Evolutionary conservation across 2,797 vertebrate genomes (phyloP), one percentile per base, ranked within the genome.

Genomic region (Tauraco hartlaubi): DNA sequence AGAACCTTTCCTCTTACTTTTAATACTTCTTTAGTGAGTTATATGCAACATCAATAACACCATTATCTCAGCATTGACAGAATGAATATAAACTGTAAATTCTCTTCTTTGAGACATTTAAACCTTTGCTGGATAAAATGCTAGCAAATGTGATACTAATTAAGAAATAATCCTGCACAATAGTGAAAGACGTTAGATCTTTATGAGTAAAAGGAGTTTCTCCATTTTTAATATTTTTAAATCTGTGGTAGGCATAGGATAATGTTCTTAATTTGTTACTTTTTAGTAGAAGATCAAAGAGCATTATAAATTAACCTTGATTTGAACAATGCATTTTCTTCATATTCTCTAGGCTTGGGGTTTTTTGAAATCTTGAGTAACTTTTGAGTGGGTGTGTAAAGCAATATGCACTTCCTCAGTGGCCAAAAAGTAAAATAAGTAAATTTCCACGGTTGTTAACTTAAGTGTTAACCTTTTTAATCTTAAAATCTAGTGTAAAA

Each of bases 241-340:
- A 86, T 96, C 94, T 94, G 71, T 86, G 52, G 69, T 91, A 92
- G 73, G 74, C 90, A 94, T 44, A 93, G 81, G 85, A 92, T 96
- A 95, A 96, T 88, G 87, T 94, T 96, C 83, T 93, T 95, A 95
- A 90, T 92, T 90, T 95, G 79, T 88, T 91, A 92, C 37, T 96
- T 94, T 96, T 92, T 84, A 78, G 67, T 52, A 52, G 55, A 86
- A 96, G 84, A 94, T 94, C 94, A 95, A 96, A 97, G 92, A 33
- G 19, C 67, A 87, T 96, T 96, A 90, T 82, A 76, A 87, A 95
- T 94, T 76, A 96, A 90, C 86, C 75, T 94, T 91, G 85, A 94
- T 88, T 91, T 73, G 33, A 93, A 94, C 73, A 93, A 84, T 87
- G 46, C 12, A 28, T 90, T 94, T 90, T 62, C 51, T 86, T 91